Evolutionary conservation across 2,888 invertebrate species (phyloP).

Genomic region (Scotopteryx bipunctaria): DNA sequence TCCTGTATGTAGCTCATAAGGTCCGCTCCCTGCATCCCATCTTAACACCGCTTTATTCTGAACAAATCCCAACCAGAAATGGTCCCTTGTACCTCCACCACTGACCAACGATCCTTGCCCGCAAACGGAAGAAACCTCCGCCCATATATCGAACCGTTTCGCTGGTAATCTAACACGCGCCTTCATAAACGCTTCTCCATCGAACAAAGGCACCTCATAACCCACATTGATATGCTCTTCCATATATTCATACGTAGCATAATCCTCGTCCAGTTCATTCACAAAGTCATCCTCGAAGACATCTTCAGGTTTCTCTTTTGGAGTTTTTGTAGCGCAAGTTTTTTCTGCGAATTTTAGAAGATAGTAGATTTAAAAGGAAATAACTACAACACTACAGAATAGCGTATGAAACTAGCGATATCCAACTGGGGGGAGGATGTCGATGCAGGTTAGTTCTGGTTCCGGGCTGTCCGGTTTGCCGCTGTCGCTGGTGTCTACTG

Average conservation of each 20-base stretch:
- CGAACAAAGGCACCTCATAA: slow-evolving; percentile 71
- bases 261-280: slow-evolving; percentile 62
- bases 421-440: slow-evolving; percentile 73
- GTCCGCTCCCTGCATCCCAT: slow-evolving; percentile 74
- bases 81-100: slow-evolving; percentile 70
- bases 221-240: slow-evolving; percentile 58
- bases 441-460: slow-evolving; percentile 69
- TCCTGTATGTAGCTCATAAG: slow-evolving; percentile 64
- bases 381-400: slow-evolving; percentile 45
- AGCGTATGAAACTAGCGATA: slow-evolving; percentile 69
- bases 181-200: slow-evolving; percentile 66
- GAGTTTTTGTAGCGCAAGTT: slow-evolving; percentile 42
- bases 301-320: slow-evolving; percentile 44
- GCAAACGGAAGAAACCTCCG: slow-evolving; percentile 73
- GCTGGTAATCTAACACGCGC: slow-evolving; percentile 68
- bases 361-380: slow-evolving; percentile 43
- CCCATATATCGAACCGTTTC: slow-evolving; percentile 76
- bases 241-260: slow-evolving; percentile 58
- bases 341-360: slow-evolving; percentile 72
- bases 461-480: slow-evolving; percentile 77
- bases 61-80: slow-evolving; percentile 74
- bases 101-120: slow-evolving; percentile 68
- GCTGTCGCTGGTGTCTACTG: slow-evolving; percentile 75
- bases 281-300: slow-evolving; percentile 53
- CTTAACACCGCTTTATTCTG: slow-evolving; percentile 65